phyloP scores from a whole-genome alignment of 2,888 invertebrate genomes.

The Mesorhabditis belari region DNA sequence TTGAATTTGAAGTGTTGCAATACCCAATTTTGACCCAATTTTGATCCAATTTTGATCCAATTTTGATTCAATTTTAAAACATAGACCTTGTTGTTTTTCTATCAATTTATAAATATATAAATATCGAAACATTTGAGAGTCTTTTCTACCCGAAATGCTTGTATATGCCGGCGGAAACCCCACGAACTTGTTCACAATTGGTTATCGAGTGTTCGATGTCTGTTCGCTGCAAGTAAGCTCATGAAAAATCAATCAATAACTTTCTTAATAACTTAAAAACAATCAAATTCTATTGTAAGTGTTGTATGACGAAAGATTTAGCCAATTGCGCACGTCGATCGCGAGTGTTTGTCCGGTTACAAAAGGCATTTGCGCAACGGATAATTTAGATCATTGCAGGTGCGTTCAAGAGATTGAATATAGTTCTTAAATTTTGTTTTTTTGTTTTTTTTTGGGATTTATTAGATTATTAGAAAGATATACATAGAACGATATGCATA shows the following conservation, averaged over 20 bases:
- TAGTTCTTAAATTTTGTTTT: too few relatives aligned
- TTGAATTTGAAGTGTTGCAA: too few relatives aligned
- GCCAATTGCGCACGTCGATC: neutral
- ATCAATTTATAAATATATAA: neutral
- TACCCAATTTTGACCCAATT: too few relatives aligned
- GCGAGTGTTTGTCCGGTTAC: slow-evolving; percentile 16
- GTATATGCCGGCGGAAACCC: slow-evolving; percentile 20
- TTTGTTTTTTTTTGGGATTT: too few relatives aligned
- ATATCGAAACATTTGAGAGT: slow-evolving; percentile 26
- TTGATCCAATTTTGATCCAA: too few relatives aligned
- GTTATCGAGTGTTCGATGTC: slow-evolving; percentile 32
- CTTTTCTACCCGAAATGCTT: slow-evolving; percentile 44
- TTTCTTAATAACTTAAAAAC: neutral
- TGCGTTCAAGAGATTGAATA: too few relatives aligned
- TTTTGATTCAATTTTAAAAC: too few relatives aligned
- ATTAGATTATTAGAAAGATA: too few relatives aligned
- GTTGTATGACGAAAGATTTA: too few relatives aligned
- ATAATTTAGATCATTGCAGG: slow-evolving; percentile 19
- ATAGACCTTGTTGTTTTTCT: neutral
- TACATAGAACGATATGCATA: too few relatives aligned
- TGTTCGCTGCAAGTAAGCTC: slow-evolving; percentile 28
- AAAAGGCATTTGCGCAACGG: slow-evolving; percentile 18
- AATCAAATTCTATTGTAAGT: neutral
- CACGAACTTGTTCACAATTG: slow-evolving; percentile 29
- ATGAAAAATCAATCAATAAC: neutral